Conservation (phyloP, 2,113 vertebrate species). For the Melanerpes formicivorus region DNA sequence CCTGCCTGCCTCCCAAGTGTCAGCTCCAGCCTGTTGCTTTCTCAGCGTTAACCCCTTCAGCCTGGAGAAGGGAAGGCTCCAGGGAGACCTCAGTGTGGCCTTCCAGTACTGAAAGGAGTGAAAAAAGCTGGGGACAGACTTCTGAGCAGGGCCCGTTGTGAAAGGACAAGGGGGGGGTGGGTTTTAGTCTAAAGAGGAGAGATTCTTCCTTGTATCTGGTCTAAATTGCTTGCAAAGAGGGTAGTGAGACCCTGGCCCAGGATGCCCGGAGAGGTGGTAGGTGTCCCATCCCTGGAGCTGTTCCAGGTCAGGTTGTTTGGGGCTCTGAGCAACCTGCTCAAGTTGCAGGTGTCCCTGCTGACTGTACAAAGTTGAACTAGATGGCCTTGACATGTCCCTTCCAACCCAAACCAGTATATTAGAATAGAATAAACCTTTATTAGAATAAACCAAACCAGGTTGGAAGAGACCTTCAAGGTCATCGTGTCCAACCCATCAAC, state of each 20-base stretch:
- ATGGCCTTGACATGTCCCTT: not conserved
- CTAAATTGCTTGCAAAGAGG: not conserved
- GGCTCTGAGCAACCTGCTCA: not conserved
- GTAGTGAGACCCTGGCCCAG: not conserved
- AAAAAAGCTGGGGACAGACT: not conserved
- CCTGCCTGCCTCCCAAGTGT: constrained; percentile 69
- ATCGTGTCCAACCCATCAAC: no score
- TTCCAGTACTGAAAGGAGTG: no score
- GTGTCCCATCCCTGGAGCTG: not conserved
- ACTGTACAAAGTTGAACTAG: not conserved
- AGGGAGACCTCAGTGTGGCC: not conserved
- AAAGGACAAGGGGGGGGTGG: not conserved
- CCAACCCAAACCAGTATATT: not conserved
- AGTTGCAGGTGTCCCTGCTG: not conserved
- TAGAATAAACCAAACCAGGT: no score
- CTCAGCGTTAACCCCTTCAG: constrained; percentile 57
- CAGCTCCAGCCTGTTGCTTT: constrained; percentile 57
- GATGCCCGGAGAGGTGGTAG: not conserved
- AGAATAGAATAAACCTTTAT: no score
- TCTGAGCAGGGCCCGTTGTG: not conserved
- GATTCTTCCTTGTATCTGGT: not conserved
- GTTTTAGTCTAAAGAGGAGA: not conserved
- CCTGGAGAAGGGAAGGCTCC: not conserved
- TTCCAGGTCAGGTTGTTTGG: not conserved
- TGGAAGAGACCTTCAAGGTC: no score